phyloP scores from a whole-genome alignment of 2,888 invertebrate genomes.

The Hirtodrosophila cameraria region DNA sequence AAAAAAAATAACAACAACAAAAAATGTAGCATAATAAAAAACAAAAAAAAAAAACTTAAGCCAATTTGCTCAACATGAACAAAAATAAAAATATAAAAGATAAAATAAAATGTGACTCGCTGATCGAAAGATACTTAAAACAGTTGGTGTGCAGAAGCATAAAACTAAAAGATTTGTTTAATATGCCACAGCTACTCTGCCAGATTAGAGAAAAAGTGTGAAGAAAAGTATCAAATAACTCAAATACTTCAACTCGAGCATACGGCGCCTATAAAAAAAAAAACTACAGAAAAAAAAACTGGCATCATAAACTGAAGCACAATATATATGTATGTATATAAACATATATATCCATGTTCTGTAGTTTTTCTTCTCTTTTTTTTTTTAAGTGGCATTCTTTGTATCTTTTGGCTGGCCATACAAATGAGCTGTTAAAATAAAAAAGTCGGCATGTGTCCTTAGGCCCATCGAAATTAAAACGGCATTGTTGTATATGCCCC shows the following conservation, averaged over 20 bases:
- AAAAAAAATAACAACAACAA: conserved; percentile 18
- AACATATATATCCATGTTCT: conserved; percentile 7
- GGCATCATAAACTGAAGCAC: conserved; percentile 46
- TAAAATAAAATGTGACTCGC: conserved; percentile 8
- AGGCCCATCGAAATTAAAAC: conserved; percentile 38
- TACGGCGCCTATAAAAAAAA: conserved; percentile 22
- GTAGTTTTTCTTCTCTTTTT: conserved; percentile 5
- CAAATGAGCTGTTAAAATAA: conserved; percentile 77
- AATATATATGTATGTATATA: conserved; percentile 10
- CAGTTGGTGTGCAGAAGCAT: conserved; percentile 59
- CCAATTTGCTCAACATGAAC: conserved; percentile 35
- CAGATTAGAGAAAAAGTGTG: conserved; percentile 63
- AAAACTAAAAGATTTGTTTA: conserved; percentile 54
- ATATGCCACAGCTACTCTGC: conserved; percentile 19
- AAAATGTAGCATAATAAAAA: too few species aligned
- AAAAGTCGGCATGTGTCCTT: conserved; percentile 73
- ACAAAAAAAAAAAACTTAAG: conserved; percentile 41
- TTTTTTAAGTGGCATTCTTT: conserved; percentile 57
- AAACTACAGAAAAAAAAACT: neutral
- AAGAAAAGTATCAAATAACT: conserved; percentile 76
- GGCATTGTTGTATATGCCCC: conserved; percentile 27
- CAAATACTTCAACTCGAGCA: conserved; percentile 32
- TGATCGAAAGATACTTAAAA: conserved; percentile 47
- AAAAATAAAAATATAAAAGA: conserved; percentile 7
- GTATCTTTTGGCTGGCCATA: conserved; percentile 19